Evolutionary conservation across 2,797 vertebrate species (phyloP).

Genomic region (Bradypodion ventrale): DNA sequence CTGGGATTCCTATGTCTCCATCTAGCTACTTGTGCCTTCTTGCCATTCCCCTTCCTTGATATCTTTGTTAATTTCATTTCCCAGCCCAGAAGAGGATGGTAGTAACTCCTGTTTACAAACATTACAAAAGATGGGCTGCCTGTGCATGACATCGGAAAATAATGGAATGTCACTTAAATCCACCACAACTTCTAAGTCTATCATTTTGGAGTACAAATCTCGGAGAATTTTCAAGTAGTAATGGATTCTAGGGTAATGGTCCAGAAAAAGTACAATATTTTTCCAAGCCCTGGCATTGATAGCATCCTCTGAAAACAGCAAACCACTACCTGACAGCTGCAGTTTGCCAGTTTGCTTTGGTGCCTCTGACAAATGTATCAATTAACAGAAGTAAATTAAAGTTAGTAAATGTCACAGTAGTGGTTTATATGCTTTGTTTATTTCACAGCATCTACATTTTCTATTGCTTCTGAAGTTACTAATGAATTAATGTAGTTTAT

Average conservation of each 20-base stretch:
- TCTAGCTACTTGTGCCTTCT: background rate
- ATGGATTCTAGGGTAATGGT: too few relatives aligned
- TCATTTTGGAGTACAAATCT: too few relatives aligned
- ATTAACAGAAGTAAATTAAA: slow-evolving; percentile 1
- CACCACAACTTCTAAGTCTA: too few relatives aligned
- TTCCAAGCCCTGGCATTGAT: background rate
- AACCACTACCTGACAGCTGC: background rate
- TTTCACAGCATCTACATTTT: background rate
- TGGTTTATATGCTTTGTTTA: slow-evolving; percentile 8
- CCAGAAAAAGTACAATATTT: too few relatives aligned
- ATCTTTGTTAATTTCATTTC: background rate
- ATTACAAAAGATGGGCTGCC: background rate
- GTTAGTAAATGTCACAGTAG: slow-evolving; percentile 6
- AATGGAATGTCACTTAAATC: background rate
- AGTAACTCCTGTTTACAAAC: background rate
- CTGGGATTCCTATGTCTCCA: too few relatives aligned
- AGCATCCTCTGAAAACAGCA: background rate
- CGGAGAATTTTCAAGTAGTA: too few relatives aligned
- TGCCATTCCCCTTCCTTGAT: background rate
- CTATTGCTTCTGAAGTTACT: slow-evolving; percentile 23
- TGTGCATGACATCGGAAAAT: background rate
- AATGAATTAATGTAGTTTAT: slow-evolving; percentile 24
- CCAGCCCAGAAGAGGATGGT: background rate
- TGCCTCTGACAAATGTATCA: background rate
- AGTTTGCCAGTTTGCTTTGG: background rate